A percentile compares a stretch with the other conserved stretches of the same genome.
phyloP scores from a whole-genome alignment of 2,888 invertebrate species.

The Gari tellinella region DNA sequence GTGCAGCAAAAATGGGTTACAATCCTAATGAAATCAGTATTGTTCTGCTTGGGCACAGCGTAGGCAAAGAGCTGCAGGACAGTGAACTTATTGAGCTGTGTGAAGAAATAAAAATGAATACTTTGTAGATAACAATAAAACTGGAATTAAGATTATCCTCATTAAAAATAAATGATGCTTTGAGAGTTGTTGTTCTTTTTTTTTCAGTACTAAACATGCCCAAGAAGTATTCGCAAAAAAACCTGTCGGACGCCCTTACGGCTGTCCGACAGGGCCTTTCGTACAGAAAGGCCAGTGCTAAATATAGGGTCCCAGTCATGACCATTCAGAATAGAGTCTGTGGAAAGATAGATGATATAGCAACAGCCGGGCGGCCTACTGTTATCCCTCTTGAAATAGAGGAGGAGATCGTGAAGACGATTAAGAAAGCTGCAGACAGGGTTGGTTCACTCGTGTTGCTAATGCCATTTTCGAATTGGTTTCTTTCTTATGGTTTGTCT shows the following conservation, averaged over 20 bases:
- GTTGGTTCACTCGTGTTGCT: background rate
- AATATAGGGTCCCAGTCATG: slow-evolving; percentile 36
- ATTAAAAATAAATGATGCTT: no score
- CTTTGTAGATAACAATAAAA: background rate
- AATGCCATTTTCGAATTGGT: background rate
- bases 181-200: no score
- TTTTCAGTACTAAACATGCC: background rate
- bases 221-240: slow-evolving; percentile 18
- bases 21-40: no score
- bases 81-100: background rate
- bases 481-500: background rate
- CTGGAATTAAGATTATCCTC: background rate
- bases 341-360: slow-evolving; percentile 13
- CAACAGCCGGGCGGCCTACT: slow-evolving; percentile 29
- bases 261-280: slow-evolving; percentile 41
- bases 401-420: slow-evolving; percentile 18
- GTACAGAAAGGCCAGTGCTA: slow-evolving; percentile 21
- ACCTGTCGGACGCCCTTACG: slow-evolving; percentile 27
- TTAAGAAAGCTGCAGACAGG: slow-evolving; percentile 6
- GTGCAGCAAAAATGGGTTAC: no score
- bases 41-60: no score
- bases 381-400: slow-evolving; percentile 38
- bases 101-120: background rate
- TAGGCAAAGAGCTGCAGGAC: background rate
- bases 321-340: slow-evolving; percentile 45